Conservation (phyloP, 2,113 vertebrate species). For the Marmota monax region DNA sequence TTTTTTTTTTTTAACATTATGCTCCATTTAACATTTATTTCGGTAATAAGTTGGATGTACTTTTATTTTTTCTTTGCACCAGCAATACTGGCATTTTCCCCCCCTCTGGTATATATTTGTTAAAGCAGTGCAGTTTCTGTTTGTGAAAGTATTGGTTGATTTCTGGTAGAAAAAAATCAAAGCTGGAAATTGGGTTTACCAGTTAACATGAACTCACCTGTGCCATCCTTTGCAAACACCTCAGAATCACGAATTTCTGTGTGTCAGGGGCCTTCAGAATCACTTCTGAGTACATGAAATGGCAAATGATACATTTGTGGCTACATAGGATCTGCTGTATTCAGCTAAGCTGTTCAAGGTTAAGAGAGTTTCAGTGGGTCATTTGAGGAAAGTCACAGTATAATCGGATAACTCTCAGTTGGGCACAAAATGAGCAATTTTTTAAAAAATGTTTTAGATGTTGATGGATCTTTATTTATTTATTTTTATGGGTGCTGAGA, state of each 20-base stretch:
- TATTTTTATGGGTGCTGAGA: too few species aligned
- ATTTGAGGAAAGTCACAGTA: background rate
- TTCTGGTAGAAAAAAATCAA: background rate
- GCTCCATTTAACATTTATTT: too few species aligned
- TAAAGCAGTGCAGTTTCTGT: background rate
- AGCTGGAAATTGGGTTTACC: background rate
- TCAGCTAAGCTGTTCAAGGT: background rate
- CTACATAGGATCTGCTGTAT: background rate
- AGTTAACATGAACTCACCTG: background rate
- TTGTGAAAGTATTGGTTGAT: background rate
- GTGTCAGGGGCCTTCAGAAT: background rate
- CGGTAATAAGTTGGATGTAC: background rate
- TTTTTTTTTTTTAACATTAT: too few species aligned
- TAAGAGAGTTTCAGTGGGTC: background rate
- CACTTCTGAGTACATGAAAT: background rate
- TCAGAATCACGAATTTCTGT: background rate
- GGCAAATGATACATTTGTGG: background rate
- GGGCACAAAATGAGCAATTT: background rate
- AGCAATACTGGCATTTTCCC: background rate
- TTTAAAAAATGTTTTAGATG: background rate
- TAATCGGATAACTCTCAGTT: background rate
- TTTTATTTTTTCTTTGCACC: background rate
- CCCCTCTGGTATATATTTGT: background rate
- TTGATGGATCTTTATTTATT: too few species aligned
- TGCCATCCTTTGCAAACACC: background rate